Percentiles rank a stretch among this genome's conserved stretches.
Evolutionary conservation across 2,888 invertebrate genomes (phyloP).

Genomic region (Scaeva pyrastri): DNA sequence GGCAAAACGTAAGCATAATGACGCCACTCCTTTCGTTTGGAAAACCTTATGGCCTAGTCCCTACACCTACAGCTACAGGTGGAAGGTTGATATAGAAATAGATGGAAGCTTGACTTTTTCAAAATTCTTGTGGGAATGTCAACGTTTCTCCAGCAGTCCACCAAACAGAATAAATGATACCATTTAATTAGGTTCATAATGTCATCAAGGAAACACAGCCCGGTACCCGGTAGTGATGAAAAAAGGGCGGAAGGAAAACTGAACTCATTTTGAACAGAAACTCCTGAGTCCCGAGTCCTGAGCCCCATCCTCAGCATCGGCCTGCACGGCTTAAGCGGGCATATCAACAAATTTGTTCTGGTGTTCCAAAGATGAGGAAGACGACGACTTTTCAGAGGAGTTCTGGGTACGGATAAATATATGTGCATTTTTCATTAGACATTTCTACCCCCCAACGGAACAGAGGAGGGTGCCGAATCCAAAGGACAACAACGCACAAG

Average conservation of each 20-base stretch:
- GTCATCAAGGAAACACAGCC: slow-evolving; percentile 55
- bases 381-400: neutral
- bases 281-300: neutral
- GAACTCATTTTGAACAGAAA: neutral
- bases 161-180: slow-evolving; percentile 69
- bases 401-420: neutral
- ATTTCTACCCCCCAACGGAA: neutral
- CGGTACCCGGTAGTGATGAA: neutral
- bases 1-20: slow-evolving; percentile 19
- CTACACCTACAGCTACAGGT: slow-evolving; percentile 43
- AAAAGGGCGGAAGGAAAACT: neutral
- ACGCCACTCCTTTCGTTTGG: slow-evolving; percentile 9
- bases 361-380: neutral
- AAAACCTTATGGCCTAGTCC: slow-evolving; percentile 2
- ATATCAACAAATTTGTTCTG: neutral
- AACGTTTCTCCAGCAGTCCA: slow-evolving; percentile 20
- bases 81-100: slow-evolving; percentile 58
- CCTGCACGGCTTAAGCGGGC: neutral
- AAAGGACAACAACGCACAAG: neutral
- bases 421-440: slow-evolving; percentile 24
- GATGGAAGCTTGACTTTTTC: slow-evolving; percentile 52
- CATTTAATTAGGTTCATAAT: slow-evolving; percentile 72
- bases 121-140: slow-evolving; percentile 65
- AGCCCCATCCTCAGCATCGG: neutral
- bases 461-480: neutral